A percentile compares a stretch with the other conserved stretches of the same genome.
Evolutionary conservation across 2,888 invertebrate genomes (phyloP).

Genomic region (Vandiemenella viatica): DNA sequence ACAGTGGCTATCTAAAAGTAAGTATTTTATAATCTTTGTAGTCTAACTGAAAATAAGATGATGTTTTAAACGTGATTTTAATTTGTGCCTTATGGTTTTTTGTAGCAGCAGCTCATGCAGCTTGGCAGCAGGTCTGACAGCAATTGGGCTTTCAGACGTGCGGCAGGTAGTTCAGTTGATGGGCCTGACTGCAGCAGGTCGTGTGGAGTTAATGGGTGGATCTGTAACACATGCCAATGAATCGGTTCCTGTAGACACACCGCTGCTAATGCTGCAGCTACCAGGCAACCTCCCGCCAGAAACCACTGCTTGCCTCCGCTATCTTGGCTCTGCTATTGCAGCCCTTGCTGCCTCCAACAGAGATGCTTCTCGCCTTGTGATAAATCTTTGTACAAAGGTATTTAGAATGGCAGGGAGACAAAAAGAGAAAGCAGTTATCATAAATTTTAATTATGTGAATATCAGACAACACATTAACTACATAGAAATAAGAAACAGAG

Average conservation of each 20-base stretch:
- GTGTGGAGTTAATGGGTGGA: constrained; percentile 29
- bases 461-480: too few relatives aligned
- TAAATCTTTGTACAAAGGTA: constrained; percentile 41
- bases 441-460: too few relatives aligned
- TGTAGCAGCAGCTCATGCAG: constrained; percentile 30
- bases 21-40: too few relatives aligned
- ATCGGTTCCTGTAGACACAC: neutral
- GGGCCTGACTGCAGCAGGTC: constrained; percentile 41
- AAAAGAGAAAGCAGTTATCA: too few relatives aligned
- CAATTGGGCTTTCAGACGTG: constrained; percentile 39
- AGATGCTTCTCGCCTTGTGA: constrained; percentile 37
- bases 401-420: too few relatives aligned
- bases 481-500: too few relatives aligned
- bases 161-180: constrained; percentile 40
- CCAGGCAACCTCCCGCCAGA: constrained; percentile 22
- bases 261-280: constrained; percentile 22
- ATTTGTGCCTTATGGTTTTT: too few relatives aligned
- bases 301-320: constrained; percentile 23
- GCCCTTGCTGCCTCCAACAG: constrained; percentile 38
- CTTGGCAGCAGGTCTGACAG: constrained; percentile 30
- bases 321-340: constrained; percentile 31
- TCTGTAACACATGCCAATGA: constrained; percentile 7
- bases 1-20: too few relatives aligned
- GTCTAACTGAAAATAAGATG: neutral
- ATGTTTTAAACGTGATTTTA: neutral